Conservation (phyloP, 1,140 invertebrate genomes). For the Psilanteris sp. region DNA sequence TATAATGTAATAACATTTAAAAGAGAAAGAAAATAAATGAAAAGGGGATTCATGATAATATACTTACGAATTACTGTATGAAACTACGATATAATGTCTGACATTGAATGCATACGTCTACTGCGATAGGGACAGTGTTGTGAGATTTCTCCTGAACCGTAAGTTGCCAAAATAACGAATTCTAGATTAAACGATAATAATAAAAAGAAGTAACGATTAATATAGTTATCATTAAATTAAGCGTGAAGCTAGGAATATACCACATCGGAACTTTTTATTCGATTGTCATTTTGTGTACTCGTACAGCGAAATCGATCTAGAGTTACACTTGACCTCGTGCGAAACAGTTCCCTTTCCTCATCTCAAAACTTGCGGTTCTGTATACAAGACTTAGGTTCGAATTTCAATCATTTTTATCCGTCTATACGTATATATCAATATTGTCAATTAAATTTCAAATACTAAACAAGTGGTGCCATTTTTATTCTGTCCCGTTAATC, state of each 20-base stretch:
- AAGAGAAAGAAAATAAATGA: slow-evolving; percentile 2
- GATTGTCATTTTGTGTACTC: slow-evolving; percentile 37
- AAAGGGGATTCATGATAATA: slow-evolving; percentile 61
- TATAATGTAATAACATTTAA: slow-evolving; percentile 49
- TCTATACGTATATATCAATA: slow-evolving; percentile 71
- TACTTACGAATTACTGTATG: slow-evolving; percentile 71
- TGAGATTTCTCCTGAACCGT: slow-evolving; percentile 75
- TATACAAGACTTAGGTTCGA: slow-evolving; percentile 66
- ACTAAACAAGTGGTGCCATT: slow-evolving; percentile 61
- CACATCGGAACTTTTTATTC: slow-evolving; percentile 63
- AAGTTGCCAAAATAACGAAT: slow-evolving; percentile 78
- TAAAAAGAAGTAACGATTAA: slow-evolving; percentile 61
- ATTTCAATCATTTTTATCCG: slow-evolving; percentile 68
- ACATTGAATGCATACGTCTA: slow-evolving; percentile 55
- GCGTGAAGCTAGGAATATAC: slow-evolving; percentile 62
- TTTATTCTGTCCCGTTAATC: slow-evolving; percentile 51
- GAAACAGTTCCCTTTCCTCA: slow-evolving; percentile 47
- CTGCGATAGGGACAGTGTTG: slow-evolving; percentile 62
- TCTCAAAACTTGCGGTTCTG: slow-evolving; percentile 70
- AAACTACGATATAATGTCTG: slow-evolving; percentile 57
- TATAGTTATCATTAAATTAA: slow-evolving; percentile 64
- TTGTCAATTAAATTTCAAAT: slow-evolving; percentile 76
- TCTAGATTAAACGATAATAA: slow-evolving; percentile 70
- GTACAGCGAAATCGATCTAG: slow-evolving; percentile 14
- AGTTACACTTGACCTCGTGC: slow-evolving; percentile 37